Percentiles rank a stretch among this genome's conserved stretches.
Evolutionary conservation across 2,888 invertebrate genomes (phyloP).

Genomic region (Drosophila niveifrons): DNA sequence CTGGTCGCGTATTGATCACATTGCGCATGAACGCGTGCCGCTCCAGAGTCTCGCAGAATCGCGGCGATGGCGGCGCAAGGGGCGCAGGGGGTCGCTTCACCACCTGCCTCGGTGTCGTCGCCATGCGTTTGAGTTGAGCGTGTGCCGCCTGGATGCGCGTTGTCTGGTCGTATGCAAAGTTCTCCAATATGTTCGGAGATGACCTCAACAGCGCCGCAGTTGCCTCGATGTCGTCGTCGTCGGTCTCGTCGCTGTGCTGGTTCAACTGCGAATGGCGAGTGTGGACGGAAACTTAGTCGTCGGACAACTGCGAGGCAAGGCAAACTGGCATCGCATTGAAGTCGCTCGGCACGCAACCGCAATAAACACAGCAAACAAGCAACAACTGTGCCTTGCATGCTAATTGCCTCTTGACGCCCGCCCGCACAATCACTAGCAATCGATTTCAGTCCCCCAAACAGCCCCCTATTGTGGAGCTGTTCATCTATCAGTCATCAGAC

Average conservation of each 20-base stretch:
- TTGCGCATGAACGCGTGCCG: slow-evolving; percentile 84
- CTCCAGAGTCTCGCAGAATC: slow-evolving; percentile 84
- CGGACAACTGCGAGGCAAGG: slow-evolving; percentile 45
- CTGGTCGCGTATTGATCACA: slow-evolving; percentile 81
- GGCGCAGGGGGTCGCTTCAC: slow-evolving; percentile 44
- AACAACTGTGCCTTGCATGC: slow-evolving; percentile 61
- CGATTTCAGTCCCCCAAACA: slow-evolving; percentile 24
- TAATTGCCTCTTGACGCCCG: slow-evolving; percentile 65
- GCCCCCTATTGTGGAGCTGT: neutral
- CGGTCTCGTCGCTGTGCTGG: slow-evolving; percentile 31
- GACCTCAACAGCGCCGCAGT: slow-evolving; percentile 82
- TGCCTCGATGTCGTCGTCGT: slow-evolving; percentile 66
- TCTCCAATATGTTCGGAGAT: slow-evolving; percentile 85
- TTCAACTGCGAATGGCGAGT: slow-evolving; percentile 53
- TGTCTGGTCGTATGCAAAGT: slow-evolving; percentile 84
- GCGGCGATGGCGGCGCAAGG: slow-evolving; percentile 76
- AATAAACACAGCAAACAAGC: slow-evolving; percentile 59
- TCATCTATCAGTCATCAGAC: slow-evolving; percentile 38
- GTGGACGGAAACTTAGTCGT: slow-evolving; percentile 30
- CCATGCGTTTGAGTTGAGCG: slow-evolving; percentile 70
- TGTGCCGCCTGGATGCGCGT: slow-evolving; percentile 25
- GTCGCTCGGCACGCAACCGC: slow-evolving; percentile 66
- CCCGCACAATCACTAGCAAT: slow-evolving; percentile 60
- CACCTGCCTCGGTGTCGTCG: slow-evolving; percentile 45
- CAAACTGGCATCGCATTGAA: slow-evolving; percentile 39